Base-by-base conservation (phyloP, 2,888 invertebrate species). In the Sesamia inferens region DNA sequence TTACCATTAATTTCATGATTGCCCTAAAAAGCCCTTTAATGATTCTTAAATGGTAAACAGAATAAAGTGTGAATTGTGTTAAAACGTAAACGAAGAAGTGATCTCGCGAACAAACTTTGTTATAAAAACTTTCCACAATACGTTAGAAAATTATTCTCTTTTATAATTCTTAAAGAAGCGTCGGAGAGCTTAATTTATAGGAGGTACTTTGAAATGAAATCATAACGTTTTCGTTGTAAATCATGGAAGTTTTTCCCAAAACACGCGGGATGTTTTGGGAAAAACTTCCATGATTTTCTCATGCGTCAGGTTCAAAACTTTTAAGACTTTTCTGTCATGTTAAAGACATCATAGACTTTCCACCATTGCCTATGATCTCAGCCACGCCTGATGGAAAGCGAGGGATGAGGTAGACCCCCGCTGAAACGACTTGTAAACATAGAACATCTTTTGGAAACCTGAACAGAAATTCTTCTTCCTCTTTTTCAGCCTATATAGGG, bases 1-100 rank as follows among this genome's bases (percentile, higher is more conserved):
- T 82, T 71, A 63, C 16, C 47, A 64, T 58, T 63, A 62, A 75
- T 75, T 82, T 72, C 5, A 62, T 48, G 39, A 51, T 57, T 68
- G 68, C 72, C 68, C 65, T 75, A 58, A 78, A 59, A 48, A 55
- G 48, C 66, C 58, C 58, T 22, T 31, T 66, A 76, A 79, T 65
- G 8, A n/a, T 62, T 42, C 22, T 5, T 22, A 66, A 65, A 39
- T 58, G 24, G 58, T 7, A 39, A 61, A 54, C 2, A 11, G 11
- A n/a, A 24, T 44, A 10, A 47, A 10, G 68, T 68, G 68, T 63
- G 13, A 79, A 76, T 71, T 10, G 64, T 51, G 47, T 62, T 62
- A 58, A 55, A 47, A 65, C 11, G 58, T 8, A 14, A 31, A 58
- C 24, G 7, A 4, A 44, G 48, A 42, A 22, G 2, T n/a, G n/a